Evolutionary conservation across 2,113 vertebrate species (phyloP), one percentile per base, ranked within the genome.

Genomic region (Pelecanus crispus): DNA sequence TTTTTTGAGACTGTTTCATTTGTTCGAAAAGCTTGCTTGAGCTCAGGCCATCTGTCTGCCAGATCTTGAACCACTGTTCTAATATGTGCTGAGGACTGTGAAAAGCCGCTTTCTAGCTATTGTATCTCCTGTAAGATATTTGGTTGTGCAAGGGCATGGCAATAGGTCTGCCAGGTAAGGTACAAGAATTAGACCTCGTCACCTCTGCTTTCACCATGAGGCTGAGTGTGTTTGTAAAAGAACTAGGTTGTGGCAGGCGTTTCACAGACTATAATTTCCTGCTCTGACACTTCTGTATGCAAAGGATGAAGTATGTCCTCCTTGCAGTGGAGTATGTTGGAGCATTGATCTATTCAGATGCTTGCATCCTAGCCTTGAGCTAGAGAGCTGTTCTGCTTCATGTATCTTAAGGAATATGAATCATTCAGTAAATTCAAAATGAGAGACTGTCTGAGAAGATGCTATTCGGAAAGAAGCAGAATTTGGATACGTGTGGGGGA

Each of bases 51-150:
- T 42, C 22, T 47, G 0, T 61, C 19, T 74, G 50, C 20, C 29
- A 52, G 45, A 45, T 34, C 59, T 25, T 62, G 59, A 81, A 58
- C 6, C 20, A 7, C 5, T 45, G 3, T 78, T 88, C 38, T 85
- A 14, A 6, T 66, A 25, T 13, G 47, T 38, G 10, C 12, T 59
- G 74, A 67, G 29, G 28, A 10, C 22, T 50, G 8, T 50, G 74
- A 63, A 85, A 87, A 82, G 2, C 25, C 24, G 66, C 42, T 45
- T 79, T 55, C 17, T 68, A 78, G 34, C 4, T 53, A 0, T 66
- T 0, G 0, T 38, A 14, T 29, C 32, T 86, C 25, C 29, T 63
- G 2, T n/a, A 24, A 79, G 47, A 29, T 6, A 28, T 7, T 66
- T 40, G 18, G 21, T 62, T 10, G 4, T 75, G 56, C 77, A 92